A percentile compares a stretch with the other conserved stretches of the same genome.
phyloP scores from a whole-genome alignment of 2,113 vertebrate genomes.

The Ancistrus triradiatus region DNA sequence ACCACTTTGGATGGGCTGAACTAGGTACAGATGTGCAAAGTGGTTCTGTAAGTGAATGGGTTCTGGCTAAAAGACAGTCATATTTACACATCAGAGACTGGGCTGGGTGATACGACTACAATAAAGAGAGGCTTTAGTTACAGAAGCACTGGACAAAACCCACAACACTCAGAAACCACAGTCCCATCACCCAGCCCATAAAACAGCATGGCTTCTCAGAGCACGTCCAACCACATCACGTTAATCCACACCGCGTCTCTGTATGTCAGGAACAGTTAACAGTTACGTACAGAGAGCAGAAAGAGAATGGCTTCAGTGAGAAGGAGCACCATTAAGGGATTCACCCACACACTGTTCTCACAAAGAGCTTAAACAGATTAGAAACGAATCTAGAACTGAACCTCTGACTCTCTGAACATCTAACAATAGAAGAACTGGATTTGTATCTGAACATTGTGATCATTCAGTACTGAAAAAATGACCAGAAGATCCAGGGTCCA shows the following conservation, averaged over 20 bases:
- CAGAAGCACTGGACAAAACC: too few relatives aligned
- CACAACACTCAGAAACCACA: too few relatives aligned
- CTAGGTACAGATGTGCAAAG: background rate
- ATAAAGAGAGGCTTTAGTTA: too few relatives aligned
- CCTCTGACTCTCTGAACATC: too few relatives aligned
- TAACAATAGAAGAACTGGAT: too few relatives aligned
- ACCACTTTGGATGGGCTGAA: constrained; percentile 1
- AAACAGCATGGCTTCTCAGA: constrained; percentile 44
- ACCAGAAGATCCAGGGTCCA: too few relatives aligned
- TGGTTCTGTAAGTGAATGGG: constrained; percentile 45
- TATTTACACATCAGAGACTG: constrained; percentile 45
- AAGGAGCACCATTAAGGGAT: constrained; percentile 18
- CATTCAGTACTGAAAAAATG: too few relatives aligned
- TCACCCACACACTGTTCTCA: background rate
- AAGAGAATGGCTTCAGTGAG: constrained; percentile 39
- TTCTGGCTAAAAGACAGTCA: constrained; percentile 43
- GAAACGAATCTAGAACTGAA: background rate
- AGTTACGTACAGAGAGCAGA: constrained; percentile 1
- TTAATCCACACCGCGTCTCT: constrained; percentile 47
- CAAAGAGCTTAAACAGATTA: constrained; percentile 23
- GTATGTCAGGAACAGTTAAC: too few relatives aligned
- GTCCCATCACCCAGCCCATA: too few relatives aligned
- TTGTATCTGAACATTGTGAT: background rate
- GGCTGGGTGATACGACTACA: too few relatives aligned
- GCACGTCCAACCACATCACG: constrained; percentile 52